These are phyloP conservation scores for Argyrosomus regius DNA, from an alignment of 2,797 vertebrate genomes.

Conservation along the genomic window DNA sequence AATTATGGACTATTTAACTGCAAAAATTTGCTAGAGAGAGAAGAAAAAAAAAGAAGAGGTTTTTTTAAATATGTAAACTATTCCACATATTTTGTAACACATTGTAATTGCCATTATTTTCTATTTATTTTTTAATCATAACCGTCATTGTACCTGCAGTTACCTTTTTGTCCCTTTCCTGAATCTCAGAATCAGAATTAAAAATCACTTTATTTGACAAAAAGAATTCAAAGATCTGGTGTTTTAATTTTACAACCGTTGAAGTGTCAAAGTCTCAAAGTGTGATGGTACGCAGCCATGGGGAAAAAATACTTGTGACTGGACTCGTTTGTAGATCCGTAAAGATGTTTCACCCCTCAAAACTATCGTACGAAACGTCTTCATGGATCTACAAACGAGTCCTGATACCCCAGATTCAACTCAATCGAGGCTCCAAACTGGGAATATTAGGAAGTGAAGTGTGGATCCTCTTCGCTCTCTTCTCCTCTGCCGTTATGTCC, in stretches of 20 bases:
- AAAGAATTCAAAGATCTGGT: neutral
- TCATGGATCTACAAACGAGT: too few species aligned
- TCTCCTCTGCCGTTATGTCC: too few species aligned
- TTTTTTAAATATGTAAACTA: slow-evolving; percentile 84
- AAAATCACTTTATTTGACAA: slow-evolving; percentile 73
- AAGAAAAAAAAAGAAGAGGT: neutral
- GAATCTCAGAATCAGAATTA: slow-evolving; percentile 65
- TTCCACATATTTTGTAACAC: slow-evolving; percentile 87
- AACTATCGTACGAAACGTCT: too few species aligned
- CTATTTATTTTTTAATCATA: slow-evolving; percentile 83
- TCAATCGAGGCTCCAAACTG: too few species aligned
- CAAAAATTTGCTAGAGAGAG: slow-evolving; percentile 69
- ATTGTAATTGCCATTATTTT: slow-evolving; percentile 83
- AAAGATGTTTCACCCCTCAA: too few species aligned
- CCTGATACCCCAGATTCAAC: too few species aligned
- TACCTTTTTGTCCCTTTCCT: slow-evolving; percentile 69
- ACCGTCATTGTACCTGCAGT: slow-evolving; percentile 75
- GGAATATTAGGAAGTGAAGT: too few species aligned
- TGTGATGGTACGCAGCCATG: too few species aligned
- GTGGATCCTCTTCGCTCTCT: too few species aligned
- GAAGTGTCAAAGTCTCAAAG: too few species aligned
- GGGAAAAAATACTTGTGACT: too few species aligned
- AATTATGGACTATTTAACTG: slow-evolving; percentile 68
- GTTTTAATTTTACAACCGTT: neutral
- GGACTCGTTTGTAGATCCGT: too few species aligned